These are phyloP conservation scores for Atta texana DNA, from an alignment of 1,140 invertebrate species.

Conservation along the genomic window DNA sequence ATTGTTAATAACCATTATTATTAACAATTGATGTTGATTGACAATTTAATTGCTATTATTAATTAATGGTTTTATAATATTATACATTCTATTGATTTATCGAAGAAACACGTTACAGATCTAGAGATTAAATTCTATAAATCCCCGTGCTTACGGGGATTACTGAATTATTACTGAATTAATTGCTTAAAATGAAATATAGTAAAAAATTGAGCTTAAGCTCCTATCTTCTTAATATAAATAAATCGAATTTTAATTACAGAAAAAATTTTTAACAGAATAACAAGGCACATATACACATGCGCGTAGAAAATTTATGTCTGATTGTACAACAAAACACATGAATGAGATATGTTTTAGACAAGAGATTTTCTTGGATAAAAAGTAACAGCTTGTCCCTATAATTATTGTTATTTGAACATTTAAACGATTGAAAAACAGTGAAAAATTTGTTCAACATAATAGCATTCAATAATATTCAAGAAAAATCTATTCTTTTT, in stretches of 20 bases:
- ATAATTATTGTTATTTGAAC: conserved; percentile 16
- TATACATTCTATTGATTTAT: conserved; percentile 13
- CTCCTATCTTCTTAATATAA: not conserved
- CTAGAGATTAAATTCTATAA: not conserved
- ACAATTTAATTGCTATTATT: not conserved
- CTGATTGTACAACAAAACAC: not conserved
- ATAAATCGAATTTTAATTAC: conserved; percentile 16
- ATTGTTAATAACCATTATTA: not conserved
- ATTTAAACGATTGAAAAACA: conserved; percentile 36
- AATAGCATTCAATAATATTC: not conserved
- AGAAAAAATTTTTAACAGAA: no score
- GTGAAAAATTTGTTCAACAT: not conserved
- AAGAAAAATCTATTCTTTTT: not conserved
- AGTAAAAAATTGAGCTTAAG: not conserved
- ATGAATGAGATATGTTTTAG: not conserved
- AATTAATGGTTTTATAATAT: not conserved
- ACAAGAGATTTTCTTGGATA: conserved; percentile 2
- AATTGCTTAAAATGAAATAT: not conserved
- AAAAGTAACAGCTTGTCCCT: conserved; percentile 5
- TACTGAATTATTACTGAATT: not conserved
- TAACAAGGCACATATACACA: no score
- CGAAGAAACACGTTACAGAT: not conserved
- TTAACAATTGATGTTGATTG: not conserved
- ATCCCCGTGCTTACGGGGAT: no score
- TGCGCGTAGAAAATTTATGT: no score